A percentile compares a stretch with the other conserved stretches of the same genome.
Evolutionary conservation across 2,113 vertebrate genomes (phyloP).

Genomic region (Ceratotherium simum): DNA sequence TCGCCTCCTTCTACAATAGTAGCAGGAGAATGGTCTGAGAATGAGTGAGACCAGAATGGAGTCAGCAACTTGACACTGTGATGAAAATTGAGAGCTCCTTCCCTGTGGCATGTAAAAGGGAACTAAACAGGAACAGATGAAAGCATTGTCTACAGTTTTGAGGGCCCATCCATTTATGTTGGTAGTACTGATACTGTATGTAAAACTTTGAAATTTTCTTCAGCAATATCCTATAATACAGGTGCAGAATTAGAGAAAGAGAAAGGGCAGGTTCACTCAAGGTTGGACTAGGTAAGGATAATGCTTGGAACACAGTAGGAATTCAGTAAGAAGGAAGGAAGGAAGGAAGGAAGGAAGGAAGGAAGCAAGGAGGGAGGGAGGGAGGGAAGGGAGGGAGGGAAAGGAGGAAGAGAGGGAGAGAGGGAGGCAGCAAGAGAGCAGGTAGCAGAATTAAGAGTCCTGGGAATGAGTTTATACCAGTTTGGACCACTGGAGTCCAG

Average conservation of each 20-base stretch:
- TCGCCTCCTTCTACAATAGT: neutral
- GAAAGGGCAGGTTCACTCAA: neutral
- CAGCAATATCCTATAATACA: neutral
- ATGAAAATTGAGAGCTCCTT: neutral
- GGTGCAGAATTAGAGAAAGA: neutral
- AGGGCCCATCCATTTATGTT: neutral
- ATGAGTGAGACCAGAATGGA: neutral
- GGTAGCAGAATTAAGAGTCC: neutral
- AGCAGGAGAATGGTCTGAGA: neutral
- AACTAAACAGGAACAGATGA: neutral
- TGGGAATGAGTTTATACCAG: neutral
- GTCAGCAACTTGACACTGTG: neutral
- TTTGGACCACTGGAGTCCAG: neutral
- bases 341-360: neutral
- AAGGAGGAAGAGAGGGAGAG: neutral
- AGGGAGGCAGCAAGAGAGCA: neutral
- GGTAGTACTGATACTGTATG: neutral
- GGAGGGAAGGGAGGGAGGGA: neutral
- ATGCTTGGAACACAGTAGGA: neutral
- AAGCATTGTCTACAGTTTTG: neutral
- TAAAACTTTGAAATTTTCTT: neutral
- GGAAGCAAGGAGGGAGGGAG: neutral
- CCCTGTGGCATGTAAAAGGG: neutral
- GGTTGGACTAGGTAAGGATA: neutral
- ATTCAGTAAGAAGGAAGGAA: neutral